Conservation (phyloP, 2,888 invertebrate species). For the Drosophila kuntzei region DNA sequence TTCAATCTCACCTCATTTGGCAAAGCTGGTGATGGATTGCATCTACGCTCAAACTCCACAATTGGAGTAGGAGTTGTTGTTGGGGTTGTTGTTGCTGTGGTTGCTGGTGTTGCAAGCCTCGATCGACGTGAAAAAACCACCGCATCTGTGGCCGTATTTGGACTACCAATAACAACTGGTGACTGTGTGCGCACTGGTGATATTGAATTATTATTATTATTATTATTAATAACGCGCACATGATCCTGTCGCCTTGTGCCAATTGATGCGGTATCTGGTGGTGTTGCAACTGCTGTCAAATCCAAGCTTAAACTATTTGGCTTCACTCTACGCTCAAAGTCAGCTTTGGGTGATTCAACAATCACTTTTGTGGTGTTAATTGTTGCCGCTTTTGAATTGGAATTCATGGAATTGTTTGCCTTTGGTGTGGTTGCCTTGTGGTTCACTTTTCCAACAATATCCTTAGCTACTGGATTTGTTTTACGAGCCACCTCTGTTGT, state of each 20-base stretch:
- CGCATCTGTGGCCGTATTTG: background rate
- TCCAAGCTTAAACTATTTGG: background rate
- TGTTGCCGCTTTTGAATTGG: background rate
- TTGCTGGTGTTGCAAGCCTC: background rate
- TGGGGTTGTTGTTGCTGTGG: background rate
- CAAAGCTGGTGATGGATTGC: conserved; percentile 17
- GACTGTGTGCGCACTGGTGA: background rate
- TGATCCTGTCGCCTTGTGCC: conserved; percentile 11
- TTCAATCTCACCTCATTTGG: background rate
- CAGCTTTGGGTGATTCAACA: background rate
- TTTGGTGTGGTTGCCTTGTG: background rate
- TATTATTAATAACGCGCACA: background rate
- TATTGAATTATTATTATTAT: no score
- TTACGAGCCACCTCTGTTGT: background rate
- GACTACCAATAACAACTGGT: background rate
- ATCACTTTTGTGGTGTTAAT: background rate
- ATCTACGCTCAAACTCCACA: background rate
- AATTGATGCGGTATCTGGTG: background rate
- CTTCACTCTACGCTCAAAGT: conserved; percentile 4
- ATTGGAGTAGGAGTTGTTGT: no score
- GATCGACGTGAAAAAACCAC: conserved; percentile 4
- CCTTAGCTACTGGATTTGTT: background rate
- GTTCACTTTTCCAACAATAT: background rate
- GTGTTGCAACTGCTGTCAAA: background rate
- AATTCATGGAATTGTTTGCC: background rate